Evolutionary conservation across 2,888 invertebrate species (phyloP).

Genomic region (Callyntrura guangdongensis): DNA sequence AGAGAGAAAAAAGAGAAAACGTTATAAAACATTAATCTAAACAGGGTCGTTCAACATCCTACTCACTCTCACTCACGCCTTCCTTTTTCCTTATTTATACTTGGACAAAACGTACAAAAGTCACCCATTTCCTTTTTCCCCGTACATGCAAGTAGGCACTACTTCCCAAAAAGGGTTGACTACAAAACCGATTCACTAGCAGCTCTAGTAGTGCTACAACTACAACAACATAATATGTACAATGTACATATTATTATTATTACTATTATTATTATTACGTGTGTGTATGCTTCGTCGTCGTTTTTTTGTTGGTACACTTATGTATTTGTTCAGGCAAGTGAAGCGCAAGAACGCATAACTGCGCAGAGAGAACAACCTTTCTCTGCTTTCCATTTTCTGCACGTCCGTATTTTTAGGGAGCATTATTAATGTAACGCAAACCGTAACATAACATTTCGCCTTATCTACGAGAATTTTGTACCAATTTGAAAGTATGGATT

Average conservation of each 20-base stretch:
- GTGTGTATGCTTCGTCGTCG: too few species aligned
- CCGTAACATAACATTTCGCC: neutral
- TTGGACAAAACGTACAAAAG: neutral
- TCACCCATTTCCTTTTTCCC: neutral
- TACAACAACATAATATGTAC: constrained; percentile 8
- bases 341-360: constrained; percentile 43
- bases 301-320: neutral
- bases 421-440: constrained; percentile 39
- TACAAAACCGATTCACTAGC: neutral
- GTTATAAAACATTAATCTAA: constrained; percentile 72
- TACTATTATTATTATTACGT: constrained; percentile 7
- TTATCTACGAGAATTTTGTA: neutral
- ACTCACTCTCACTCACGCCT: constrained; percentile 22
- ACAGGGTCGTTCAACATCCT: constrained; percentile 48
- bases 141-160: neutral
- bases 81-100: neutral
- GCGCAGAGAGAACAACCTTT: constrained; percentile 8
- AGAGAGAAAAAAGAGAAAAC: constrained; percentile 44
- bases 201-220: neutral
- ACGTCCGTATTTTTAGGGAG: neutral
- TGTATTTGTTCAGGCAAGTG: constrained; percentile 28
- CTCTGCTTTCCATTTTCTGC: constrained; percentile 5
- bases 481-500: neutral
- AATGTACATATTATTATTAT: constrained; percentile 16
- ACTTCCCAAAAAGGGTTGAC: constrained; percentile 1